These are phyloP conservation scores for Nomada fabriciana DNA, from an alignment of 2,888 invertebrate genomes.

Conservation along the genomic window DNA sequence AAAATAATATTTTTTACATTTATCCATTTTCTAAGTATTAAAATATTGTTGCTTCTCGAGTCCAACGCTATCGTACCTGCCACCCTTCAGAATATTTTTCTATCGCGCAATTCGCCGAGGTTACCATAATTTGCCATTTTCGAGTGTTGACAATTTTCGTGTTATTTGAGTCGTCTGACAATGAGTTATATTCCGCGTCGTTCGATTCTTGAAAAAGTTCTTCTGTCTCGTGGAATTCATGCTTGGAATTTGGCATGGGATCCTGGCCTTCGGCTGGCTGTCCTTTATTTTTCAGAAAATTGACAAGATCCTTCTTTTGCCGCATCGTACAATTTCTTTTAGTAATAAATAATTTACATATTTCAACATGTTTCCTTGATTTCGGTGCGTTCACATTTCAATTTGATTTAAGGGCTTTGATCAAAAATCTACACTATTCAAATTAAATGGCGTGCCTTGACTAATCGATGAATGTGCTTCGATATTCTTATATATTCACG, in stretches of 20 bases:
- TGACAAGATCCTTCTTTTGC: not conserved
- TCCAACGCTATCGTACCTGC: slow-evolving; percentile 53
- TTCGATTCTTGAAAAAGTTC: not conserved
- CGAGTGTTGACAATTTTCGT: slow-evolving; percentile 25
- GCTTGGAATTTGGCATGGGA: slow-evolving; percentile 12
- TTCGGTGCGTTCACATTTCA: slow-evolving; percentile 14
- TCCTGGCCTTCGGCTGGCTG: not conserved
- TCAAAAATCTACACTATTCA: not conserved
- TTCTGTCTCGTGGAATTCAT: not conserved
- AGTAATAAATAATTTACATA: not conserved
- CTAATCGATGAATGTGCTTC: slow-evolving; percentile 28
- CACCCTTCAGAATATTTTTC: slow-evolving; percentile 56
- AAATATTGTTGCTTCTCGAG: slow-evolving; percentile 1
- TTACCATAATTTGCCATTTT: slow-evolving; percentile 65
- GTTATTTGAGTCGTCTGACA: not conserved
- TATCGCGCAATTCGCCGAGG: slow-evolving; percentile 59
- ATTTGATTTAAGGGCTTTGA: slow-evolving; percentile 26
- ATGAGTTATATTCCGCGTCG: not conserved
- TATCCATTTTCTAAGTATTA: not conserved
- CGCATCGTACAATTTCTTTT: slow-evolving; percentile 27
- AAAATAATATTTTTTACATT: slow-evolving; percentile 9
- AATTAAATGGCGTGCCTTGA: not conserved
- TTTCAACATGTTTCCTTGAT: slow-evolving; percentile 42
- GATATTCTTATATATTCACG: slow-evolving; percentile 42
- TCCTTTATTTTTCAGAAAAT: not conserved